These are phyloP conservation scores for Entomyzon cyanotis DNA, from an alignment of 2,113 vertebrate genomes.

Conservation along the genomic window DNA sequence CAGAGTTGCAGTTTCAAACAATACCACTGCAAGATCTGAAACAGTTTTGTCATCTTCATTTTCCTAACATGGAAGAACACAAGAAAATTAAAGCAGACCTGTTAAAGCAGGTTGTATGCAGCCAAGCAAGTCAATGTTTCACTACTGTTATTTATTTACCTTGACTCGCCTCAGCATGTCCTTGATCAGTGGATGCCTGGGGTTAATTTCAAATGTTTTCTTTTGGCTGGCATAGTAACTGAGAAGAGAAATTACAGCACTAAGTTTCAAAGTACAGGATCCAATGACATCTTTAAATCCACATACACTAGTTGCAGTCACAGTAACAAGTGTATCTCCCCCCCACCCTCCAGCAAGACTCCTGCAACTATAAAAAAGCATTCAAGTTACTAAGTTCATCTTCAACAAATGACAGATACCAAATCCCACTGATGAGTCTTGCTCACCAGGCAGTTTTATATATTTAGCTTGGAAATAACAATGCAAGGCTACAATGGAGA, in stretches of 20 bases:
- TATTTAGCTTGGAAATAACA: background rate
- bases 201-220: constrained; percentile 97
- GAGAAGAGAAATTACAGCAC: background rate
- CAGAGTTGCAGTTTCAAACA: constrained; percentile 95
- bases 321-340: background rate
- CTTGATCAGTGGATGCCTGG: constrained; percentile 94
- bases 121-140: background rate
- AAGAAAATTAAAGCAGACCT: background rate
- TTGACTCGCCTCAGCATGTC: constrained; percentile 90
- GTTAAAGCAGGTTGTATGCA: background rate
- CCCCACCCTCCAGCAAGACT: background rate
- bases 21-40: constrained; percentile 90
- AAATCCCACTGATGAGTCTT: background rate
- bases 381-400: background rate
- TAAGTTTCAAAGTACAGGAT: background rate
- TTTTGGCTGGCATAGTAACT: constrained; percentile 98
- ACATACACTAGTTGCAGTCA: background rate
- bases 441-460: background rate
- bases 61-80: constrained; percentile 67
- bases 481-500: background rate
- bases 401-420: background rate
- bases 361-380: background rate
- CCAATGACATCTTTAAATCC: background rate
- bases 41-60: constrained; percentile 91
- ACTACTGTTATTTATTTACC: constrained; percentile 69